Evolutionary conservation across 2,888 invertebrate species (phyloP).

Genomic region (Tuta absoluta): DNA sequence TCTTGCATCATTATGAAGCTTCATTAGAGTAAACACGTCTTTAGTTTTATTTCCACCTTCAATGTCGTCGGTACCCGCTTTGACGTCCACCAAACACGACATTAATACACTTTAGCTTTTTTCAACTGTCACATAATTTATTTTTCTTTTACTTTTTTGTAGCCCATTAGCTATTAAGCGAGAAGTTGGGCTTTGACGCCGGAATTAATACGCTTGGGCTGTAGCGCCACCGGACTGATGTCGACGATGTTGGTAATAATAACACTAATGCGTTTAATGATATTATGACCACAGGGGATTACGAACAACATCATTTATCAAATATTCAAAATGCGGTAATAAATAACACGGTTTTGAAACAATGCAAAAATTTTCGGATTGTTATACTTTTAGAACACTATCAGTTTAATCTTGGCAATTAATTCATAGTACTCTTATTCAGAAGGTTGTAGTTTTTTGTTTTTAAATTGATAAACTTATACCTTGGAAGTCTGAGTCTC

Average conservation of each 20-base stretch:
- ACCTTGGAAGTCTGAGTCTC: too few species aligned
- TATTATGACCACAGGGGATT: conserved; percentile 23
- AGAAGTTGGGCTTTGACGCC: conserved; percentile 60
- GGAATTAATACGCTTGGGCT: conserved; percentile 68
- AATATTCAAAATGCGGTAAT: neutral
- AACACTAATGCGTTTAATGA: conserved; percentile 27
- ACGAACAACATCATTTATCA: conserved; percentile 19
- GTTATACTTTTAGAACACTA: neutral
- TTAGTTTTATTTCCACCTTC: conserved; percentile 67
- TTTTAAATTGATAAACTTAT: neutral
- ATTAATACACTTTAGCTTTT: conserved; percentile 76
- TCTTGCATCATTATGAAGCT: neutral
- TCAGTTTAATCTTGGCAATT: neutral
- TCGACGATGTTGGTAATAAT: conserved; percentile 28
- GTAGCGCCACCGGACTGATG: conserved; percentile 49
- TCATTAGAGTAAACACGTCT: neutral
- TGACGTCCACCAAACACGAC: conserved; percentile 78
- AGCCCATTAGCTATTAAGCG: conserved; percentile 78
- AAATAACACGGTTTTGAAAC: neutral
- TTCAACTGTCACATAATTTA: conserved; percentile 77
- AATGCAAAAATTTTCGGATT: conserved; percentile 5
- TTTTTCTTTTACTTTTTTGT: conserved; percentile 60
- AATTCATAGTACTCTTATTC: neutral
- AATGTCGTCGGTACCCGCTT: conserved; percentile 63
- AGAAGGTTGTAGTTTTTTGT: neutral